Evolutionary conservation across 2,888 invertebrate genomes (phyloP).

Genomic region (Didymodactylos carnosus): DNA sequence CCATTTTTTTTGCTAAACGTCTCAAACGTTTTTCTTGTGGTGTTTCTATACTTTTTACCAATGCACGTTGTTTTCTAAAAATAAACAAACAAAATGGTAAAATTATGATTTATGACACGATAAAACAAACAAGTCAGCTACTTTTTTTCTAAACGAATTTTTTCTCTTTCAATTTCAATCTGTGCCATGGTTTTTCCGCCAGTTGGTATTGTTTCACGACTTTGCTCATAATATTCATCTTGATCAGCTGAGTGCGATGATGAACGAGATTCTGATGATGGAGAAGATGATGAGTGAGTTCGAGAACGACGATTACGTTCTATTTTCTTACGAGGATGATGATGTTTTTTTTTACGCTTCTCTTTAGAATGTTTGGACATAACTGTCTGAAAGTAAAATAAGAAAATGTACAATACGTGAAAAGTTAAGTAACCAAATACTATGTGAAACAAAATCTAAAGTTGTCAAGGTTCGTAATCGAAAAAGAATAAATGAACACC

Average conservation of each 20-base stretch:
- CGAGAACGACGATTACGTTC: too few species aligned
- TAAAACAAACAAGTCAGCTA: too few species aligned
- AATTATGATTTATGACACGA: fast-evolving
- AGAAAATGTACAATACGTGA: too few species aligned
- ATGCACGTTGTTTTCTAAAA: neutral
- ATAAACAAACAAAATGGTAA: neutral
- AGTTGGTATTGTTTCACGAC: neutral
- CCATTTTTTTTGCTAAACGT: neutral
- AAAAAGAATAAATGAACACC: too few species aligned
- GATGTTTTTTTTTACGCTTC: too few species aligned
- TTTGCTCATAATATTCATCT: neutral
- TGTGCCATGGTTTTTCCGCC: neutral
- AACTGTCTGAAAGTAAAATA: too few species aligned
- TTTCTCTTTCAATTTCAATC: neutral
- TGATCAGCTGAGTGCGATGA: neutral
- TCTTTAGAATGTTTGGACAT: too few species aligned
- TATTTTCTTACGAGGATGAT: too few species aligned
- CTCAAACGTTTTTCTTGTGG: neutral
- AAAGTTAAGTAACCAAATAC: too few species aligned
- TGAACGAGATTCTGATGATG: too few species aligned
- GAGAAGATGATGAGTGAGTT: neutral
- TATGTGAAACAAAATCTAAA: too few species aligned
- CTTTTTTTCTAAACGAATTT: neutral
- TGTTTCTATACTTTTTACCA: neutral
- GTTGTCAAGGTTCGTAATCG: too few species aligned